phyloP scores from a whole-genome alignment of 2,888 invertebrate genomes.

The Dasypogon diadema region DNA sequence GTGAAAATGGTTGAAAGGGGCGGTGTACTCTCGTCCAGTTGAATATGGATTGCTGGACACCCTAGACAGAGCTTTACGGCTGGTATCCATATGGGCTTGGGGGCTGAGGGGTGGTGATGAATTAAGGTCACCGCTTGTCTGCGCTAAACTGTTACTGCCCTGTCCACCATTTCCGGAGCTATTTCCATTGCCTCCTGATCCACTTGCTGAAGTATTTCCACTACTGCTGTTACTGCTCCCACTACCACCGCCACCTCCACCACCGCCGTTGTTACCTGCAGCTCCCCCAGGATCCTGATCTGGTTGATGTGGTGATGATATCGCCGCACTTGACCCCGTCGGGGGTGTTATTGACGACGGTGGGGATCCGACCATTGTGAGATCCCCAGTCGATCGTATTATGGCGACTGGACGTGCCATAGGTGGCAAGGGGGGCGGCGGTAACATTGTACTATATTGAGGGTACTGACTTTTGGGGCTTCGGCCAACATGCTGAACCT shows the following conservation, averaged over 20 bases:
- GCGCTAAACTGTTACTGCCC: constrained; percentile 22
- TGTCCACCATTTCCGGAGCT: not conserved
- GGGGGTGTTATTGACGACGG: constrained; percentile 75
- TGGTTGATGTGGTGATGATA: constrained; percentile 66
- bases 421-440: constrained; percentile 94
- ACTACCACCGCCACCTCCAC: constrained; percentile 62
- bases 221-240: constrained; percentile 62
- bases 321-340: constrained; percentile 63
- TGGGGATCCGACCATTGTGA: constrained; percentile 74
- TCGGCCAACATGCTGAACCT: constrained; percentile 65
- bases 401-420: constrained; percentile 97
- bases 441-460: constrained; percentile 89
- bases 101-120: constrained; percentile 62
- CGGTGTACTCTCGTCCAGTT: constrained; percentile 79
- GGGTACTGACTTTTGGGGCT: constrained; percentile 85
- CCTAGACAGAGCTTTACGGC: constrained; percentile 62
- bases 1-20: constrained; percentile 85
- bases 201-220: constrained; percentile 61
- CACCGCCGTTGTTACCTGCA: constrained; percentile 14
- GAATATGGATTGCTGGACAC: constrained; percentile 70
- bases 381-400: constrained; percentile 86
- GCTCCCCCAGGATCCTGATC: constrained; percentile 61
- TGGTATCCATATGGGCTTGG: constrained; percentile 61
- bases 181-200: too few relatives aligned
- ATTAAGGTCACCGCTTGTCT: constrained; percentile 56